Evolutionary conservation across 2,797 vertebrate species (phyloP), one percentile per base, ranked within the genome.

Genomic region (Cynopterus sphinx): DNA sequence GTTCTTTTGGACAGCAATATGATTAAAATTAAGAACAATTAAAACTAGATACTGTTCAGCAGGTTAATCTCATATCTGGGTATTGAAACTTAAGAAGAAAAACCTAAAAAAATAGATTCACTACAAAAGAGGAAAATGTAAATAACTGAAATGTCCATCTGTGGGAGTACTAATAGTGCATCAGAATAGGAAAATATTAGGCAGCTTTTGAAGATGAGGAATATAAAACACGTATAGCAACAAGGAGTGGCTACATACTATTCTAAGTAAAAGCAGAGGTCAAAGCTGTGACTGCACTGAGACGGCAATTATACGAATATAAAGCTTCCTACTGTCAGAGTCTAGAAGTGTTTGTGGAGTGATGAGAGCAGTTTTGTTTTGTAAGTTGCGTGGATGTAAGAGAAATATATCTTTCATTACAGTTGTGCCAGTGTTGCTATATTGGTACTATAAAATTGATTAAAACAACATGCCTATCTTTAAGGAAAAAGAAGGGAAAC

Each of bases 181-280:
- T 75, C 4, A 86, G 13, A 78, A 73, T 63, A 92, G 39, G 73
- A 90, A 92, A 92, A 82, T 78, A 65, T n/a, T 70, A 77, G 61
- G 43, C 28, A 70, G 17, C 28, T 61, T 92, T 46, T 70, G 24
- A 90, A 94, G 55, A 87, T 73, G 10, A 82, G 41, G 71, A 81
- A 79, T 74, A 78, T 41, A 28, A 94, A 68, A 63, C 67, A 15
- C n/a, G 2, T n/a, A 15, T 9, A 57, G 17, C 15, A 70, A 39
- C 21, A 11, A 39, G 67, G 16, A 71, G 13, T 41, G 6, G 26
- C 6, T 61, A 15, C 39, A 31, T 68, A 53, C 19, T 70, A 16
- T 31, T 15, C 2, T 26, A 70, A 93, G 21, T n/a, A 33, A 81
- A 91, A 81, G 33, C 26, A 74, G 67, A 70, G 53, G 13, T 75